Base-by-base conservation (phyloP, 1,140 invertebrate species). In the Oedothorax gibbosus region DNA sequence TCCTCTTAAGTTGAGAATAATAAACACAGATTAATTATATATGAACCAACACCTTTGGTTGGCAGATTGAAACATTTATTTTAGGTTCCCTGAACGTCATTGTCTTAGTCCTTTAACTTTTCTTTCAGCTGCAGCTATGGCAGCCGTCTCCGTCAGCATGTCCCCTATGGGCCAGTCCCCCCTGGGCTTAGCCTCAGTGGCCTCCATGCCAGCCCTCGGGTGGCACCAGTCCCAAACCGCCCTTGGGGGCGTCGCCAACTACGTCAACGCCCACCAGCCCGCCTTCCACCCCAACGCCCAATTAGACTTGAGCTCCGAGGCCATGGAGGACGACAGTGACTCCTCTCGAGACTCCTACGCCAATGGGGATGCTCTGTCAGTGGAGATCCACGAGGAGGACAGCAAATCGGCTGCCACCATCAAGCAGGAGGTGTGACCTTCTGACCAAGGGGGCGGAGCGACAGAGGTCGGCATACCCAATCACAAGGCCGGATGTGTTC, bases 361-460 rank as follows among this genome's bases (percentile, higher is more conserved):
- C 51, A 86, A 82, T 49, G 88, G 87, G 10, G 76, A 82, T 15
- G 78, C 87, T 85, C 77, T 85, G 20, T 79, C 86, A 11, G 85
- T 88, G n/a, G 82, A 85, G 60, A 87, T 87, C 69, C 51, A 64
- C 14, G 73, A 78, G 49, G 85, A 82, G 50, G 68, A 64, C 14
- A 82, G 79, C 21, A 76, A 82, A 14, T 78, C 79, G 20, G 53
- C 86, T 8, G 20, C 81, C 50, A 86, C 64, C 64, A 83, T 87
- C 53, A 87, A 87, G 51, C 86, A 87, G 35, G 86, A 87, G 69
- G 78, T 85, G 65, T 87, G 84, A 87, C 18, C 54, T 35, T 72
- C 69, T 21, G 10, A 11, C n/a, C 8, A 57, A 56, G 71, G 50
- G 71, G 20, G 18, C 9, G 9, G 10, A 20, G 35, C 9, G 20